Conservation (phyloP, 2,888 invertebrate genomes). For the Gastracanthus pulcherrimus region DNA sequence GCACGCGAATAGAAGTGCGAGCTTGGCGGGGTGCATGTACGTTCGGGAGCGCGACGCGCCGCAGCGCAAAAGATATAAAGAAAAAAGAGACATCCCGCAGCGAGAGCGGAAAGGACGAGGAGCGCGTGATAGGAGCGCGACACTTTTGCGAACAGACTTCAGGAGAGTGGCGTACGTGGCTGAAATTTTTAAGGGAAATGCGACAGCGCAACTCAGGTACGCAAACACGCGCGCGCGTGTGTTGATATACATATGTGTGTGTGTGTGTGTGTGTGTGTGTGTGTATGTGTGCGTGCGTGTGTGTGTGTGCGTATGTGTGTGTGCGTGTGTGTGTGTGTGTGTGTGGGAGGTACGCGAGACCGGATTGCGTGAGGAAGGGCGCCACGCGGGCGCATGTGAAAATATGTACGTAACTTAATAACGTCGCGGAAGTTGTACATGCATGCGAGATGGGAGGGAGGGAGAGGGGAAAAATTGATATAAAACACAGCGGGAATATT, state of each 20-base stretch:
- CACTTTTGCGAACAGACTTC: constrained; percentile 65
- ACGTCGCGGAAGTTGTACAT: constrained; percentile 38
- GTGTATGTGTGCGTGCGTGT: no score
- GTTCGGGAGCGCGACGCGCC: background rate
- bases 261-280: background rate
- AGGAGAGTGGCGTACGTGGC: constrained; percentile 68
- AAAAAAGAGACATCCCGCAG: constrained; percentile 26
- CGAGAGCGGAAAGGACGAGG: background rate
- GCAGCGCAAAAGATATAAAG: constrained; percentile 21
- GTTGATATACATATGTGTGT: background rate
- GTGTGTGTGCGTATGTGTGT: no score
- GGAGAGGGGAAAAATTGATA: constrained; percentile 21
- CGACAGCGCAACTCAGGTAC: no score
- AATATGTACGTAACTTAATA: constrained; percentile 56
- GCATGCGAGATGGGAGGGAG: background rate
- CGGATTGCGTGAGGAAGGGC: constrained; percentile 27
- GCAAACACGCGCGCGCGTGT: background rate
- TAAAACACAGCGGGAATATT: constrained; percentile 9
- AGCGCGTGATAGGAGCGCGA: constrained; percentile 9
- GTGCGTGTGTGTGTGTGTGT: no score
- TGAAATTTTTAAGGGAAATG: constrained; percentile 67
- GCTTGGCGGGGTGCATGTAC: background rate
- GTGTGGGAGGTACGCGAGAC: background rate
- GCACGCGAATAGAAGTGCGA: no score
- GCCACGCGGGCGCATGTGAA: constrained; percentile 33